These are phyloP conservation scores for Alethe diademata DNA, from an alignment of 2,113 vertebrate species.

Conservation along the genomic window DNA sequence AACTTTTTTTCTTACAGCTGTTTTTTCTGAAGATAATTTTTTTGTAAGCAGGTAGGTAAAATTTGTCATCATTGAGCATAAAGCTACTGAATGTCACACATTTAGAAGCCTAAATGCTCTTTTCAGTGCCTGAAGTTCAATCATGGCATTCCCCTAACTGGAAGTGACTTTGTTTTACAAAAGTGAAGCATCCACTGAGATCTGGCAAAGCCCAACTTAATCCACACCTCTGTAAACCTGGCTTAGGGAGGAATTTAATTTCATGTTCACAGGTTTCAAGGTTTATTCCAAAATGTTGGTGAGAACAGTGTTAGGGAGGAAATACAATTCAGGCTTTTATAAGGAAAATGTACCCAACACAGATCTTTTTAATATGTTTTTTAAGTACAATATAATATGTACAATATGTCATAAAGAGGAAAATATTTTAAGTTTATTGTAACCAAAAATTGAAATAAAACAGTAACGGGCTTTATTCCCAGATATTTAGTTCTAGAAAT, in stretches of 20 bases:
- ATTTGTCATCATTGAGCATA: neutral
- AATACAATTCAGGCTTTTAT: neutral
- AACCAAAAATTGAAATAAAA: constrained; percentile 65
- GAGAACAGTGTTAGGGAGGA: neutral
- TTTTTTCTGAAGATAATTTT: neutral
- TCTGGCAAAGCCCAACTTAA: neutral
- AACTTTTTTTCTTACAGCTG: neutral
- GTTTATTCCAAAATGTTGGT: neutral
- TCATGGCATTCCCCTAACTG: neutral
- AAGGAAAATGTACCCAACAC: constrained; percentile 3
- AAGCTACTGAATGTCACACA: neutral
- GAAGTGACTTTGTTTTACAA: neutral
- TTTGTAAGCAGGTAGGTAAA: neutral
- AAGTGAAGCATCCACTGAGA: neutral
- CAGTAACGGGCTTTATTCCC: constrained; percentile 63
- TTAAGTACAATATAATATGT: constrained; percentile 52
- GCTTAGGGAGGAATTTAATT: constrained; percentile 8
- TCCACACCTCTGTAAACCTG: neutral
- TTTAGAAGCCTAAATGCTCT: neutral
- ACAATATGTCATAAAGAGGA: constrained; percentile 57
- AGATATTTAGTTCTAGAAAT: constrained; percentile 61
- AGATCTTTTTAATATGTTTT: constrained; percentile 6
- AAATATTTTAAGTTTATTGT: constrained; percentile 65
- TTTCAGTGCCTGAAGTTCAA: neutral
- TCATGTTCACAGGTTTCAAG: neutral